phyloP scores from a whole-genome alignment of 2,797 vertebrate species.

The Chromobotia macracanthus region DNA sequence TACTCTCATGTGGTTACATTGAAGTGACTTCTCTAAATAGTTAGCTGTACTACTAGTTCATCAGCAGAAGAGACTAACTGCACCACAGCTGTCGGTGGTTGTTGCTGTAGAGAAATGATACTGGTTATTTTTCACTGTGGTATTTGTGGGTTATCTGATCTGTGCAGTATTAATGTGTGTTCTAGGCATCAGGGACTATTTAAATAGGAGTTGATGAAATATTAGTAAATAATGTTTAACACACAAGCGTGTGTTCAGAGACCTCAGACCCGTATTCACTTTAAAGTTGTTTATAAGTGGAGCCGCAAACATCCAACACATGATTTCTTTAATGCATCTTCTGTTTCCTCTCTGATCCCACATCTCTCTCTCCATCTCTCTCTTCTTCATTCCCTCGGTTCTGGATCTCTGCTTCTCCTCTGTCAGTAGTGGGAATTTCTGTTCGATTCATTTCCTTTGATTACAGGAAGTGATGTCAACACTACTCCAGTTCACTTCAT shows the following conservation, averaged over 20 bases:
- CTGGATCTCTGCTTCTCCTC: too few species aligned
- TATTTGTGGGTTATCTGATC: too few species aligned
- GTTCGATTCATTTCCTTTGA: background rate
- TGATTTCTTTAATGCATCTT: conserved; percentile 30
- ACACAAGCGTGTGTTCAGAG: background rate
- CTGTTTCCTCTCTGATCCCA: conserved; percentile 22
- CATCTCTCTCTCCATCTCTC: too few species aligned
- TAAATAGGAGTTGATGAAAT: conserved; percentile 30
- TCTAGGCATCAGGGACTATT: background rate
- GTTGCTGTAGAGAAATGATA: too few species aligned
- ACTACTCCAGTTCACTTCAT: background rate
- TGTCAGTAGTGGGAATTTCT: background rate
- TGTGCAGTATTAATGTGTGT: background rate
- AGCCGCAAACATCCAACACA: conserved; percentile 14
- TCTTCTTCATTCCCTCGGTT: too few species aligned
- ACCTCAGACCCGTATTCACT: background rate
- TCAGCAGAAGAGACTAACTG: too few species aligned
- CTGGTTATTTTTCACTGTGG: too few species aligned
- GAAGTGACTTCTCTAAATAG: too few species aligned
- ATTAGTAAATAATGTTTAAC: conserved; percentile 13
- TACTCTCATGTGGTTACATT: too few species aligned
- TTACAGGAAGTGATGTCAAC: background rate
- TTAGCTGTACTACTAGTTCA: too few species aligned
- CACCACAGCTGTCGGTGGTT: too few species aligned
- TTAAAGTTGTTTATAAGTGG: conserved; percentile 31